Conservation (phyloP, 2,888 invertebrate species). For the Cantharis rufa region DNA sequence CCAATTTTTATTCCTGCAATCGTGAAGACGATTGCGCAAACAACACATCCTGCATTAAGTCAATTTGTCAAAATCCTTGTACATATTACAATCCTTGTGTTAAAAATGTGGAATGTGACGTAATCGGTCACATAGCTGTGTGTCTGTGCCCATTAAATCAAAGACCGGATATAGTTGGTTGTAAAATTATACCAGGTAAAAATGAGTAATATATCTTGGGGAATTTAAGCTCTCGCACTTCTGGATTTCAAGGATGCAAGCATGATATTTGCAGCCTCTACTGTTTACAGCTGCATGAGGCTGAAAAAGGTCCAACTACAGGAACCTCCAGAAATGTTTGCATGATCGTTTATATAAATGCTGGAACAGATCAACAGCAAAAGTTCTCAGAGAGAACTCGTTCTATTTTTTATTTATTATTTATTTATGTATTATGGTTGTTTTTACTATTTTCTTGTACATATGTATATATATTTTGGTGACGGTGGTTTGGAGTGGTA, state of each 20-base stretch:
- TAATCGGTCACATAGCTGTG: slow-evolving; percentile 60
- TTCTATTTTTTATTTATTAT: slow-evolving; percentile 27
- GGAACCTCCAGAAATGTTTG: slow-evolving; percentile 44
- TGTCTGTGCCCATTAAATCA: slow-evolving; percentile 62
- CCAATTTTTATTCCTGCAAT: not conserved
- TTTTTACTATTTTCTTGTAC: slow-evolving; percentile 26
- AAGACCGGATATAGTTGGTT: slow-evolving; percentile 55
- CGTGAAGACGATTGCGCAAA: slow-evolving; percentile 51
- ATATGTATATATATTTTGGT: slow-evolving; percentile 33
- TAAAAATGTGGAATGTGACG: slow-evolving; percentile 56
- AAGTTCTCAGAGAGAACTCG: slow-evolving; percentile 43
- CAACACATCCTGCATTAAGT: slow-evolving; percentile 57
- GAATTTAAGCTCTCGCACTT: slow-evolving; percentile 35
- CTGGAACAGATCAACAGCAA: slow-evolving; percentile 38
- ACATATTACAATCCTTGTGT: slow-evolving; percentile 54
- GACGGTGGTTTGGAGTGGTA: slow-evolving; percentile 17
- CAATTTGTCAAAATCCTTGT: slow-evolving; percentile 61
- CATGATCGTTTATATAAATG: slow-evolving; percentile 36
- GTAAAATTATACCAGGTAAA: slow-evolving; percentile 68
- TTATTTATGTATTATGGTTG: slow-evolving; percentile 28
- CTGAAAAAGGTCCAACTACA: slow-evolving; percentile 46
- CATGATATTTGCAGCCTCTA: slow-evolving; percentile 44
- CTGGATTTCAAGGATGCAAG: slow-evolving; percentile 38
- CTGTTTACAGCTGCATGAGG: slow-evolving; percentile 42
- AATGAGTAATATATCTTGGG: slow-evolving; percentile 36